phyloP scores from a whole-genome alignment of 1,140 invertebrate species.

The Dreissena rostriformis region DNA sequence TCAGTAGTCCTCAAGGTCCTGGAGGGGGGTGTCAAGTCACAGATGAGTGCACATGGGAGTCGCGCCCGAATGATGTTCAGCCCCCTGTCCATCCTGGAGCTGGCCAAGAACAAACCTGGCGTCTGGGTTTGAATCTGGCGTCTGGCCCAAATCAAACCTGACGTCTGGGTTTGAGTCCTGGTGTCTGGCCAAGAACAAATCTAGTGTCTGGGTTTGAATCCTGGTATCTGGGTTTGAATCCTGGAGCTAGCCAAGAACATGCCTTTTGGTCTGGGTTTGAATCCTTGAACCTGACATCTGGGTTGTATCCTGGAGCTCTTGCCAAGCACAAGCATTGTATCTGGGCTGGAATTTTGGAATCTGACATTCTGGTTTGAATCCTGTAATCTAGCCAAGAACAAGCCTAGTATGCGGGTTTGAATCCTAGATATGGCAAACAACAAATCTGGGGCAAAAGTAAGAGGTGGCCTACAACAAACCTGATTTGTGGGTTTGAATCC shows the following conservation, averaged over 20 bases:
- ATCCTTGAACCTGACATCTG: neutral
- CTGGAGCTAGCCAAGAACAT: neutral
- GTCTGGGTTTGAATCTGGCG: slow-evolving; percentile 31
- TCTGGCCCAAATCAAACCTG: neutral
- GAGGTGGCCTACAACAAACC: slow-evolving; percentile 31
- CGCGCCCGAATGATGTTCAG: neutral
- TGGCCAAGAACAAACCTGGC: slow-evolving; percentile 39
- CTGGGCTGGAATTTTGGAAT: no score
- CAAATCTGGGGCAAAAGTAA: neutral
- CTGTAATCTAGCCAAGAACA: neutral
- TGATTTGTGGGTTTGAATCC: slow-evolving; percentile 37
- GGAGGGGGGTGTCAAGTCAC: slow-evolving; percentile 49
- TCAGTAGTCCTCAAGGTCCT: slow-evolving; percentile 56
- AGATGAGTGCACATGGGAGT: slow-evolving; percentile 10
- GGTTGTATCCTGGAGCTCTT: neutral
- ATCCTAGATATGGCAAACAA: neutral
- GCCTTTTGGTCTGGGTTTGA: no score
- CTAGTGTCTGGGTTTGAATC: neutral
- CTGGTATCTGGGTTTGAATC: neutral
- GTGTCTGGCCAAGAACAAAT: neutral
- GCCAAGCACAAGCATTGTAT: neutral
- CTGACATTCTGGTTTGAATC: no score
- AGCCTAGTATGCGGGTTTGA: neutral
- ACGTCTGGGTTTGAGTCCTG: neutral
- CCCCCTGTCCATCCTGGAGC: slow-evolving; percentile 20